phyloP scores from a whole-genome alignment of 2,888 invertebrate species.

The Chrysopilus asiliformis region DNA sequence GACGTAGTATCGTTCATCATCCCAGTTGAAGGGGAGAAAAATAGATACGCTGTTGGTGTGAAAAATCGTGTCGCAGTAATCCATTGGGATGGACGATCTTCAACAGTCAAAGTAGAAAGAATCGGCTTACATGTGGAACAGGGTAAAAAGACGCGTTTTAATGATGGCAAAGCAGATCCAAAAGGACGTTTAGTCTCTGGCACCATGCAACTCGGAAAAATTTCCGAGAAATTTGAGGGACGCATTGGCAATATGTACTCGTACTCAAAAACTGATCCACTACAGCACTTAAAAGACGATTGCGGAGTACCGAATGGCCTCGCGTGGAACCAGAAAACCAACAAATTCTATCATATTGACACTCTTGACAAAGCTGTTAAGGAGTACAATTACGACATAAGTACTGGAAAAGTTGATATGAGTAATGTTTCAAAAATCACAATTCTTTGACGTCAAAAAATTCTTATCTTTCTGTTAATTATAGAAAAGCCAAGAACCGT shows the following conservation, averaged over 20 bases:
- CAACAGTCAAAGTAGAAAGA: slow-evolving; percentile 38
- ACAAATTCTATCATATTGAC: slow-evolving; percentile 63
- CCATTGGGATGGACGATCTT: slow-evolving; percentile 48
- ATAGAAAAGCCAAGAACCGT: slow-evolving; percentile 41
- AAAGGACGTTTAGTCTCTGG: slow-evolving; percentile 61
- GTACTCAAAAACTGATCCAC: slow-evolving; percentile 28
- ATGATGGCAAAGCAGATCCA: slow-evolving; percentile 68
- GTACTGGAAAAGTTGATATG: slow-evolving; percentile 50
- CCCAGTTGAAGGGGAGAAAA: slow-evolving; percentile 45
- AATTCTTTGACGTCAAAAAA: too few species aligned
- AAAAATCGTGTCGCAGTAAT: slow-evolving; percentile 46
- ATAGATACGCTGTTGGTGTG: slow-evolving; percentile 51
- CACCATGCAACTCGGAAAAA: slow-evolving; percentile 29
- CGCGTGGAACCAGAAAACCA: slow-evolving; percentile 54
- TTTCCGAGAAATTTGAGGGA: slow-evolving; percentile 26
- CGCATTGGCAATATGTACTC: slow-evolving; percentile 31
- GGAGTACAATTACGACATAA: slow-evolving; percentile 57
- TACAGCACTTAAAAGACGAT: slow-evolving; percentile 24
- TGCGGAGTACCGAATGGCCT: slow-evolving; percentile 64
- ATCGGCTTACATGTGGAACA: slow-evolving; percentile 45
- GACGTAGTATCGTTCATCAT: slow-evolving; percentile 43
- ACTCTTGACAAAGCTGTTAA: slow-evolving; percentile 51
- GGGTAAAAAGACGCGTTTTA: slow-evolving; percentile 52
- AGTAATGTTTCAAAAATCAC: slow-evolving; percentile 13
- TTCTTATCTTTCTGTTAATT: slow-evolving; percentile 4